Evolutionary conservation across 2,888 invertebrate species (phyloP), one percentile per base, ranked within the genome.

Genomic region (Acrobasis suavella): DNA sequence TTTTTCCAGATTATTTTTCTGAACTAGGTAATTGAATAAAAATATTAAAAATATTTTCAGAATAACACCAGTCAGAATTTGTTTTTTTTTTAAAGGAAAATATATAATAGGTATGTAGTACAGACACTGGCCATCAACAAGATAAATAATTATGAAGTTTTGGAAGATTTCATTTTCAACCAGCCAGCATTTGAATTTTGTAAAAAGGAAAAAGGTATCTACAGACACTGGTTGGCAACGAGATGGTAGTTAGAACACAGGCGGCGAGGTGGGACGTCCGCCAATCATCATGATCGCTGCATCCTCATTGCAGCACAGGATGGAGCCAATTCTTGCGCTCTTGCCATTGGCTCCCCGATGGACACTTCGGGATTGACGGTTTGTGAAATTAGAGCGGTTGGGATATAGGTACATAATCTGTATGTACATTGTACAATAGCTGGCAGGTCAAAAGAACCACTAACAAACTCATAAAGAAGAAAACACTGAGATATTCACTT

Each of bases 301-400:
- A 84, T 91, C 91, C 91, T 91, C 83, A 90, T 90, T 90, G 83
- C 75, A 69, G 62, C 65, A 68, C 86, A 80, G 89, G 89, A 89
- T 85, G 85, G 77, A 69, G 70, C 63, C 80, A 83, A 86, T 85
- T 82, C 76, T 71, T 49, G 64, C 59, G 62, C 60, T 50, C 63
- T 60, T 61, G 63, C 66, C 65, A 69, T 70, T 69, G 68, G 69
- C 22, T 64, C 17, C 38, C 22, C 17, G 56, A 42, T 42, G 54
- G 56, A 56, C 56, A 56, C 42, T 56, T 56, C 39, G 55, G 55
- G 56, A 56, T 56, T 56, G 46, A 42, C 56, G 42, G 42, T 56
- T 56, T 56, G 16, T 56, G 55, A 16, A 39, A 39, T 55, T 38
- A 46, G n/a, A 32, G 32, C 32, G 2, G 14, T n/a, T 6, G 46